Conservation (phyloP, 2,888 invertebrate genomes). For the Tetropium fuscum region DNA sequence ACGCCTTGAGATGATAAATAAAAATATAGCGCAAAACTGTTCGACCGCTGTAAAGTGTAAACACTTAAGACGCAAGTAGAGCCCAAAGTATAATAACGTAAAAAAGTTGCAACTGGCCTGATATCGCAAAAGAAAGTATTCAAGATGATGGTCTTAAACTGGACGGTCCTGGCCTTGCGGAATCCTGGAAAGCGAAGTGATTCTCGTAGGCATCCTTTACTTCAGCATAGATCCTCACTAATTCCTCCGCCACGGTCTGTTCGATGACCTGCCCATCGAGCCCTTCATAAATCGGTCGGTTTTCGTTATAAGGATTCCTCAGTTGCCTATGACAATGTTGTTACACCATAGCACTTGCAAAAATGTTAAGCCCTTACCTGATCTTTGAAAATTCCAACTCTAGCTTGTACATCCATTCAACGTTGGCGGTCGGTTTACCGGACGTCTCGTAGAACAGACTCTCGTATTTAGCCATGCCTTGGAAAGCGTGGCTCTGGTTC, state of each 20-base stretch:
- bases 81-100: too few species aligned
- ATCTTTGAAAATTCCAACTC: conserved; percentile 40
- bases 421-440: conserved; percentile 40
- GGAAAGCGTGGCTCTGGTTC: too few species aligned
- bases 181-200: neutral
- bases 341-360: too few species aligned
- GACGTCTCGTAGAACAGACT: conserved; percentile 17
- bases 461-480: too few species aligned
- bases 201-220: neutral
- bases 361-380: conserved; percentile 35
- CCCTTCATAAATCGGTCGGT: conserved; percentile 45
- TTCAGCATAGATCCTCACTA: conserved; percentile 39
- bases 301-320: conserved; percentile 46
- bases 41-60: too few species aligned
- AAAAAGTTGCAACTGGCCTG: too few species aligned
- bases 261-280: conserved; percentile 48
- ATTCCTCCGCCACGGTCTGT: conserved; percentile 42
- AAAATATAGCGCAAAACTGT: too few species aligned
- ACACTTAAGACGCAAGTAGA: too few species aligned
- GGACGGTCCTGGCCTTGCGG: neutral
- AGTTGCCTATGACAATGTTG: too few species aligned
- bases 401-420: conserved; percentile 36
- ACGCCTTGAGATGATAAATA: too few species aligned
- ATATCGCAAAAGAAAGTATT: too few species aligned
- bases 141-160: too few species aligned